These are phyloP conservation scores for Huso huso DNA, from an alignment of 2,797 vertebrate genomes.

Conservation along the genomic window DNA sequence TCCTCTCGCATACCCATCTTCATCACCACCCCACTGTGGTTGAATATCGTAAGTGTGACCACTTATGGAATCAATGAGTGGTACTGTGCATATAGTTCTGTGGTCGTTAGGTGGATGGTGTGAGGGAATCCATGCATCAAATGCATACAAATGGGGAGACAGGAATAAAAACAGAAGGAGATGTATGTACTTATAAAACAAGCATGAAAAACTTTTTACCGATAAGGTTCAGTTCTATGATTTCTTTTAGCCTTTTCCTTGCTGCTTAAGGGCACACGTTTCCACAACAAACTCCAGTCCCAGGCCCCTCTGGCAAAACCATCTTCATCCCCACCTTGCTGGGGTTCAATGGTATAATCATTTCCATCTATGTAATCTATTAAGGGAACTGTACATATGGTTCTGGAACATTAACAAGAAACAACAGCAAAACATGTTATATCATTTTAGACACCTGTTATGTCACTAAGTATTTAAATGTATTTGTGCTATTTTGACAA, in stretches of 20 bases:
- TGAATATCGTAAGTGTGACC: conserved; percentile 79
- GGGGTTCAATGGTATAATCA: conserved; percentile 94
- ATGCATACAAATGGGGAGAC: conserved; percentile 33
- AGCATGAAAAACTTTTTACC: conserved; percentile 64
- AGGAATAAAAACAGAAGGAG: conserved; percentile 37
- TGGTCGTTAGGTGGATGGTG: conserved; percentile 29
- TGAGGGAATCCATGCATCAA: conserved; percentile 8
- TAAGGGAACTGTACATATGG: conserved; percentile 92
- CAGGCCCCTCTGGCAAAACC: conserved; percentile 95
- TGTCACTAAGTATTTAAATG: too few relatives aligned
- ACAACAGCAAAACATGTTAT: conserved; percentile 51
- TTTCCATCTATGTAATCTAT: conserved; percentile 99
- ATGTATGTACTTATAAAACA: conserved; percentile 16
- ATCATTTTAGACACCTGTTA: too few relatives aligned
- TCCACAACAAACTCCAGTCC: conserved; percentile 98
- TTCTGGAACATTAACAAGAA: conserved; percentile 81
- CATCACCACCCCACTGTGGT: conserved; percentile 90
- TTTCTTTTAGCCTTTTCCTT: conserved; percentile 89
- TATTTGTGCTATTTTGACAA: too few relatives aligned
- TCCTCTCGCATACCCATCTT: conserved; percentile 93
- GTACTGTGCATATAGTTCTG: conserved; percentile 95
- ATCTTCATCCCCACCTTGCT: conserved; percentile 97
- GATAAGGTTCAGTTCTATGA: conserved; percentile 90
- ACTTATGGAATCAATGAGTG: conserved; percentile 93
- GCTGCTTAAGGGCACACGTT: conserved; percentile 86